A percentile compares a stretch with the other conserved stretches of the same genome.
phyloP scores from a whole-genome alignment of 2,113 vertebrate species.

The Heptranchias perlo region DNA sequence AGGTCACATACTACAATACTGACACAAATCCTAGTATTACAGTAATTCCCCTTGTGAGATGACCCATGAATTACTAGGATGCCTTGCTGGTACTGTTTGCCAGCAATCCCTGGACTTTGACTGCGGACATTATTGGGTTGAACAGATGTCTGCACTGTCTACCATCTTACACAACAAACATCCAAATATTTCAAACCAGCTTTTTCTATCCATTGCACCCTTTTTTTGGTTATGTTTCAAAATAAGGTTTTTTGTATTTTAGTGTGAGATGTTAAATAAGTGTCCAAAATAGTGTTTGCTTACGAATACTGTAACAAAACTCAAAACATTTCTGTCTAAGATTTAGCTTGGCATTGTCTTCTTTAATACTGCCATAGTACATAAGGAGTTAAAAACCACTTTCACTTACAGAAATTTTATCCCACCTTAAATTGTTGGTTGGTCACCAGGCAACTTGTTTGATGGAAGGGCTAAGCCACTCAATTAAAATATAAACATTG shows the following conservation, averaged over 20 bases:
- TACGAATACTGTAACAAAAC: neutral
- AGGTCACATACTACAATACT: neutral
- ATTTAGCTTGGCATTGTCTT: neutral
- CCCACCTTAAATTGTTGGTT: neutral
- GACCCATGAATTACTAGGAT: neutral
- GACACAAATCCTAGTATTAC: neutral
- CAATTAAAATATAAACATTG: neutral
- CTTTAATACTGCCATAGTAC: neutral
- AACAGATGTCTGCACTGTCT: neutral
- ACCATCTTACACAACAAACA: neutral
- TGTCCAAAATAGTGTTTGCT: neutral
- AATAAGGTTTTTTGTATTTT: neutral
- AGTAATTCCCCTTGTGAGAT: neutral
- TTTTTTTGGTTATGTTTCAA: neutral
- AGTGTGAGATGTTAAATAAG: neutral
- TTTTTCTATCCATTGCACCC: neutral
- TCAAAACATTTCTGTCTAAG: neutral
- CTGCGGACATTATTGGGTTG: neutral
- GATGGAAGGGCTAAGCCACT: neutral
- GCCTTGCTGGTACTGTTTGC: neutral
- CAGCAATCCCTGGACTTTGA: neutral
- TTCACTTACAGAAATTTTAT: neutral
- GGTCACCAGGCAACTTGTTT: neutral
- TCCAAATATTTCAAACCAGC: neutral
- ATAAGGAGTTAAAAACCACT: neutral